phyloP scores from a whole-genome alignment of 2,113 vertebrate species.

The Bubo scandiacus region DNA sequence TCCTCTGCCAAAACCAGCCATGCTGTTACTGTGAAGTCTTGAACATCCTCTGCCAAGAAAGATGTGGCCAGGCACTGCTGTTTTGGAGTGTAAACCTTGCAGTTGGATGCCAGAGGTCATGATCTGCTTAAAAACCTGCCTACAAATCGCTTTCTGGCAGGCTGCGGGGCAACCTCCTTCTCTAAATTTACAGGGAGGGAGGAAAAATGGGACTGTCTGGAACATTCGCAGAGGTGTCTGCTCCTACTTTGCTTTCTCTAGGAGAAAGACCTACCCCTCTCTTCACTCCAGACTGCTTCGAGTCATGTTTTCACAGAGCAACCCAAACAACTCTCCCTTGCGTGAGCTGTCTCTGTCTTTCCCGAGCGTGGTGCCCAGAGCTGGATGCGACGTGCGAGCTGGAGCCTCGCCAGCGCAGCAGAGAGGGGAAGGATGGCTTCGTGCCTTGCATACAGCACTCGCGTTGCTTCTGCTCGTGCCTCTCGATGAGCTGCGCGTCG shows the following conservation, averaged over 20 bases:
- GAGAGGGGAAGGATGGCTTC: neutral
- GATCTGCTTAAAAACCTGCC: neutral
- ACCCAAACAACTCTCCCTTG: neutral
- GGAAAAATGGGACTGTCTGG: fast-evolving
- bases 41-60: neutral
- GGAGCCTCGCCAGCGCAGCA: neutral
- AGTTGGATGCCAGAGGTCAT: neutral
- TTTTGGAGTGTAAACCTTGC: neutral
- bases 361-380: fast-evolving
- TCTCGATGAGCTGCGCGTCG: fast-evolving
- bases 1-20: neutral
- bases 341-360: neutral
- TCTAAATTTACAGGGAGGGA: neutral
- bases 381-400: neutral
- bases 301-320: neutral
- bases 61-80: neutral
- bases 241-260: neutral
- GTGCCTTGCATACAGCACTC: neutral
- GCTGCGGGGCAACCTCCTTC: neutral
- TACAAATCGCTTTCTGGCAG: neutral
- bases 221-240: neutral
- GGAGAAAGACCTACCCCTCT: neutral
- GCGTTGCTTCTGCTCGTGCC: fast-evolving
- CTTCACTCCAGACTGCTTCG: neutral
- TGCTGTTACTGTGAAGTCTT: neutral